These are phyloP conservation scores for Entelurus aequoreus DNA, from an alignment of 2,113 vertebrate genomes.

Conservation along the genomic window DNA sequence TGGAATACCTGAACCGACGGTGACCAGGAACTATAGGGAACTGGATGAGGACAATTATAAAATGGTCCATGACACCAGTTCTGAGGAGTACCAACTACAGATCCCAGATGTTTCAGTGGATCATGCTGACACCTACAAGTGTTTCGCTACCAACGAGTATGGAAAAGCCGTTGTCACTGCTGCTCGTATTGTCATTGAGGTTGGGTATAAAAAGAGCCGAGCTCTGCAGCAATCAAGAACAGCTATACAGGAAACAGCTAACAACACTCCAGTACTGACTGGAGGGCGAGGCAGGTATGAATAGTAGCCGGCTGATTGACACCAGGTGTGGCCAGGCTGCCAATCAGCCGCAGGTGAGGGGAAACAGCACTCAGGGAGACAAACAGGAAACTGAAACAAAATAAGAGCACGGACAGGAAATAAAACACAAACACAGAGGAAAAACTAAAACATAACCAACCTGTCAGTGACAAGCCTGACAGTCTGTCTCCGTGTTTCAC, in stretches of 20 bases:
- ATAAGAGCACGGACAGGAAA: no score
- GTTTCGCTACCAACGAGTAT: conserved; percentile 75
- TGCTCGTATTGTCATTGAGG: conserved; percentile 79
- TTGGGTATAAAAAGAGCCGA: conserved; percentile 79
- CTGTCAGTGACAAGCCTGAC: no score
- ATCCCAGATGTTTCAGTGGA: conserved; percentile 69
- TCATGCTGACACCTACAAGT: conserved; percentile 81
- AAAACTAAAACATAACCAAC: no score
- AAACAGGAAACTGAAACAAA: no score
- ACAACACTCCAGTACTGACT: no score
- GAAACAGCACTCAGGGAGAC: no score
- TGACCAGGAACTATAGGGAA: conserved; percentile 62
- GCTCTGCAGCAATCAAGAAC: conserved; percentile 66
- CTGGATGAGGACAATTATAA: conserved; percentile 66
- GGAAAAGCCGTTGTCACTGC: conserved; percentile 79
- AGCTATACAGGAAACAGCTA: conserved; percentile 12
- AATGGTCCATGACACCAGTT: conserved; percentile 15
- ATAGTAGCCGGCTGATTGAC: no score
- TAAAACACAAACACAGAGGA: no score
- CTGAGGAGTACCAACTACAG: conserved; percentile 78
- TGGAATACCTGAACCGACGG: conserved; percentile 75
- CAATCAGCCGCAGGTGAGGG: no score
- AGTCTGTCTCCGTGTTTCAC: no score
- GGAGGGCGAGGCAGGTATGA: no score
- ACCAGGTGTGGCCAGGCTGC: no score